These are phyloP conservation scores for Drosophila nannoptera DNA, from an alignment of 1,140 invertebrate genomes.

Conservation along the genomic window DNA sequence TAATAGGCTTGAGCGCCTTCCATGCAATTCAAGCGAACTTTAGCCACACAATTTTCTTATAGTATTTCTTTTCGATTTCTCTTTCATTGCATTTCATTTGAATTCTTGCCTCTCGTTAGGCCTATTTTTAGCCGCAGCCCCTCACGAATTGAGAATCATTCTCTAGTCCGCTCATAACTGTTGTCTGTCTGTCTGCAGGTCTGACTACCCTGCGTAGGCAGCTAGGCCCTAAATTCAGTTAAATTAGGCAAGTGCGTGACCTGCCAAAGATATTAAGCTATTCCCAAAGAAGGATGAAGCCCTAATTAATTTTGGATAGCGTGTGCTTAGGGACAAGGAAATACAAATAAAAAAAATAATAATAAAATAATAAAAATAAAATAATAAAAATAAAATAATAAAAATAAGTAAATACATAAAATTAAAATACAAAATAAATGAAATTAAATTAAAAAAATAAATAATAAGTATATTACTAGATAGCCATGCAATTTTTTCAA, in stretches of 20 bases:
- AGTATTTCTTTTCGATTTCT: neutral
- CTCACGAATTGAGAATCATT: conserved; percentile 34
- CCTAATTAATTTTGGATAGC: neutral
- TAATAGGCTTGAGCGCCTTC: neutral
- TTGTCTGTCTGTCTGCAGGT: conserved; percentile 10
- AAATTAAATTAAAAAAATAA: too few species aligned
- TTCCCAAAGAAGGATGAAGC: too few species aligned
- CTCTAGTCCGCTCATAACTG: conserved; percentile 16
- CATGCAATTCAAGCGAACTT: neutral
- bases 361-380: too few species aligned
- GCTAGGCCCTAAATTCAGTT: conserved; percentile 4
- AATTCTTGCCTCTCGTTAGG: neutral
- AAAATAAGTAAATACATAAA: too few species aligned
- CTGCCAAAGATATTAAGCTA: neutral
- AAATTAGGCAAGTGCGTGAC: conserved; percentile 31
- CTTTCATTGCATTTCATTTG: conserved; percentile 2
- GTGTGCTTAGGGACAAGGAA: neutral
- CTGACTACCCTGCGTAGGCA: neutral
- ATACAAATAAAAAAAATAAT: too few species aligned
- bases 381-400: too few species aligned
- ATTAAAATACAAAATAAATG: too few species aligned
- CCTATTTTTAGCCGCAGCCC: conserved; percentile 36
- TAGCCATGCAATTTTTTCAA: too few species aligned
- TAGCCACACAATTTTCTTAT: neutral
- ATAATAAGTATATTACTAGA: too few species aligned